Percentiles rank a stretch among this genome's conserved stretches.
phyloP scores from a whole-genome alignment of 2,888 invertebrate genomes.

The Teleiodes luculella region DNA sequence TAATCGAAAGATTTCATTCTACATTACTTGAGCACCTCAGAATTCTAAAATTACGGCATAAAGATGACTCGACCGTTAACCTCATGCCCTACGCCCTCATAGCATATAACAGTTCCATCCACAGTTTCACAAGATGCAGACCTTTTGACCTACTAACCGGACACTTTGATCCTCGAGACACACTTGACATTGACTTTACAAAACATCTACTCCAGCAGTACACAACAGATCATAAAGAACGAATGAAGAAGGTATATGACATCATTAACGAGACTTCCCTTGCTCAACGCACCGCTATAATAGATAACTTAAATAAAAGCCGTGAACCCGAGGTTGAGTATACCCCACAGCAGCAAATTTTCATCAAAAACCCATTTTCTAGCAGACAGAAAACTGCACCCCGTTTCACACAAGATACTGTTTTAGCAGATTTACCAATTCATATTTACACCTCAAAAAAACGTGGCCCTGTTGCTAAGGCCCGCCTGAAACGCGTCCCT shows the following conservation, averaged over 20 bases:
- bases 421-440: conserved; percentile 27
- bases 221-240: conserved; percentile 15
- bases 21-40: neutral
- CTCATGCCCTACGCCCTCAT: conserved; percentile 21
- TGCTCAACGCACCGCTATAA: conserved; percentile 12
- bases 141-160: neutral
- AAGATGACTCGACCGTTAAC: conserved; percentile 13
- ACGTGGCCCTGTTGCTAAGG: conserved; percentile 26
- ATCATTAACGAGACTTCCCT: conserved; percentile 19
- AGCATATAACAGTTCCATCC: too few species aligned
- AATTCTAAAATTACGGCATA: conserved; percentile 8
- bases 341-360: neutral
- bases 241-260: conserved; percentile 20
- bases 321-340: conserved; percentile 22
- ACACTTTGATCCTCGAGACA: neutral
- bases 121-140: too few species aligned
- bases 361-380: neutral
- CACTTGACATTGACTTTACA: conserved; percentile 16
- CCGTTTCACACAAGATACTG: conserved; percentile 26
- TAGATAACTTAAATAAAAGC: conserved; percentile 20
- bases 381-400: conserved; percentile 16
- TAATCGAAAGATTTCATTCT: neutral
- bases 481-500: conserved; percentile 2
- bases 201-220: conserved; percentile 25
- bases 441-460: conserved; percentile 30